Base-by-base conservation (phyloP, 2,797 vertebrate genomes). In the Octomys mimax region DNA sequence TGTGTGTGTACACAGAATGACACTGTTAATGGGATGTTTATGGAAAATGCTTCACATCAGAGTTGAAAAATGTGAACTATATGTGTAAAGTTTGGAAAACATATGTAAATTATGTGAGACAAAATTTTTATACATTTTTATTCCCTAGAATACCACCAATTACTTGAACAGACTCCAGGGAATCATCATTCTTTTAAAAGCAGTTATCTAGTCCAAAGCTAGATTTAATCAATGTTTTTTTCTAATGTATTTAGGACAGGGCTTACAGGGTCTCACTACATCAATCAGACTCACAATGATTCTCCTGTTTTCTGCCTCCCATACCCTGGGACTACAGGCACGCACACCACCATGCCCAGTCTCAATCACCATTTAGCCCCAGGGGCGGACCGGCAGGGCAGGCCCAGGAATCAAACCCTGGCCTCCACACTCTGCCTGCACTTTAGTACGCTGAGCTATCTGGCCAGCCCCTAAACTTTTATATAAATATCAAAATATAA, bases 31-130 rank as follows among this genome's bases (percentile, higher is more conserved):
- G 36, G 42, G 59, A 88, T 68, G 77, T 61, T 84, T 59, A 77
- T 73, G 54, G 75, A 95, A 90, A 82, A 59, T 31, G 6, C 46
- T 61, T 75, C 94, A 87, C 12, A 79, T 26, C 57, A 73, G 93
- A 85, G 66, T 70, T 75, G 9, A 26, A 91, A 97, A 95, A 81
- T 21, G 75, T 79, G 21, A 93, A 83, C 75, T 84, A 83, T 0
- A 0, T 90, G 59, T 4, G 42, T 42, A 70, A 78, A 46, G 54
- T 62, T 54, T 46, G 8, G 22, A 62, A 84, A 80, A 81, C 81
- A 61, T 5, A 62, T 57, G 24, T 59, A 5, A 39, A 64, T 0
- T 8, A 79, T 39, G 54, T 75, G 28, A 21, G 22, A 22, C 86
- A 49, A 66, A 57, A 28, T 62, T 77, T 83, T 39, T 62, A 18